A percentile compares a stretch with the other conserved stretches of the same genome.
phyloP scores from a whole-genome alignment of 2,113 vertebrate genomes.

The Falco punctatus region DNA sequence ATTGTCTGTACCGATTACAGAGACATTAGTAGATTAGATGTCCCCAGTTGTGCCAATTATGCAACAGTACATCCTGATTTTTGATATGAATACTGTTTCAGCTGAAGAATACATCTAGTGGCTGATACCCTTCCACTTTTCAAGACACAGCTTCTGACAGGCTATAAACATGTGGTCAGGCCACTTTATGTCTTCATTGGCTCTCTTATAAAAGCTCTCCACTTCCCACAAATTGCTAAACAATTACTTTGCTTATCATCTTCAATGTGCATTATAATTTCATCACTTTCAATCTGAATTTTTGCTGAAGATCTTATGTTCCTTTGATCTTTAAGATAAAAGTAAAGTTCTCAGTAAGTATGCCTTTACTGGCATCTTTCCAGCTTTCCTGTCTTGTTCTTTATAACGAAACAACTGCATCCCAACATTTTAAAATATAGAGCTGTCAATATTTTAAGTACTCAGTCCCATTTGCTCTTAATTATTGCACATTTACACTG shows the following conservation, averaged over 20 bases:
- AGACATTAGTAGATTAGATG: conserved; percentile 26
- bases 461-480: conserved; percentile 1
- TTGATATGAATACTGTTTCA: neutral
- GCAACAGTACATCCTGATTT: neutral
- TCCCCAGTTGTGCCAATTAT: neutral
- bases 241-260: conserved; percentile 14
- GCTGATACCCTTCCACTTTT: neutral
- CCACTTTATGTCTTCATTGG: neutral
- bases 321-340: conserved; percentile 47
- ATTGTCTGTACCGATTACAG: neutral
- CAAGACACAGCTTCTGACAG: neutral
- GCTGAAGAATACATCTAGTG: neutral
- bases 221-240: conserved; percentile 3
- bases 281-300: conserved; percentile 4
- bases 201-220: neutral
- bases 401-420: conserved; percentile 24
- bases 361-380: neutral
- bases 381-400: neutral
- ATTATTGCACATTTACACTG: conserved; percentile 29
- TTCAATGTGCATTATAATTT: conserved; percentile 6
- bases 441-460: conserved; percentile 28
- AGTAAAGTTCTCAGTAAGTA: conserved; percentile 18
- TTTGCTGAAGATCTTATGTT: conserved; percentile 9
- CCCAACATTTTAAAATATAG: neutral
- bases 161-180: neutral